These are phyloP conservation scores for Diadophis punctatus DNA, from an alignment of 2,113 vertebrate species.

Conservation along the genomic window DNA sequence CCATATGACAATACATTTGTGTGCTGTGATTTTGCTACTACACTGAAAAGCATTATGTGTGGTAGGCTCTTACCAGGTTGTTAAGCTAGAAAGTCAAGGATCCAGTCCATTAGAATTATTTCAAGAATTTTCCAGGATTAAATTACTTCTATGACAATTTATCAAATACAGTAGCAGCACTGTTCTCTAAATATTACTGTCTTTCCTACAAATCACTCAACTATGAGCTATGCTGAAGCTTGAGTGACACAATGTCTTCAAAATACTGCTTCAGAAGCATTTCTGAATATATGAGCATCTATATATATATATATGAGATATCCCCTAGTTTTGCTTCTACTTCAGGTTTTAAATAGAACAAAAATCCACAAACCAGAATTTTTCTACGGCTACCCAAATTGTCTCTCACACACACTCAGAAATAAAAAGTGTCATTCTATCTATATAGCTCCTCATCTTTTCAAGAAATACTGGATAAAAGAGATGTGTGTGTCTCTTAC, in stretches of 20 bases:
- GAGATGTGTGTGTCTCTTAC: not conserved
- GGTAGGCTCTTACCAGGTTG: not conserved
- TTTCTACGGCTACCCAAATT: not conserved
- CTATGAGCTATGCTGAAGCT: not conserved
- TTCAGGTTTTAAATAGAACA: not conserved
- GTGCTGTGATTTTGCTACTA: not conserved
- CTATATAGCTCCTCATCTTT: not conserved
- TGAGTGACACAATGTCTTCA: not conserved
- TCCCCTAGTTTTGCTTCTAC: not conserved
- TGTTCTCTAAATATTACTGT: not conserved
- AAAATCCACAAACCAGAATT: not conserved
- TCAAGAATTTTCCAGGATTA: not conserved
- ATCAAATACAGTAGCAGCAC: not conserved
- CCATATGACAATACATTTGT: not conserved
- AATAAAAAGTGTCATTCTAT: not conserved
- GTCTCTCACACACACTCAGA: not conserved
- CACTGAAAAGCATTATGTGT: not conserved
- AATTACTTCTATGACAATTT: not conserved
- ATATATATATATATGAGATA: not conserved
- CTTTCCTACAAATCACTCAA: not conserved
- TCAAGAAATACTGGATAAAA: not conserved
- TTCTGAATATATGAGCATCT: too few species aligned
- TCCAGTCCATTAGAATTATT: not conserved
- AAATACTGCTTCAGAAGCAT: not conserved
- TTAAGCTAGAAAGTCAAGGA: not conserved